Base-by-base conservation (phyloP, 1,140 invertebrate genomes). In the Brachionus plicatilis region DNA sequence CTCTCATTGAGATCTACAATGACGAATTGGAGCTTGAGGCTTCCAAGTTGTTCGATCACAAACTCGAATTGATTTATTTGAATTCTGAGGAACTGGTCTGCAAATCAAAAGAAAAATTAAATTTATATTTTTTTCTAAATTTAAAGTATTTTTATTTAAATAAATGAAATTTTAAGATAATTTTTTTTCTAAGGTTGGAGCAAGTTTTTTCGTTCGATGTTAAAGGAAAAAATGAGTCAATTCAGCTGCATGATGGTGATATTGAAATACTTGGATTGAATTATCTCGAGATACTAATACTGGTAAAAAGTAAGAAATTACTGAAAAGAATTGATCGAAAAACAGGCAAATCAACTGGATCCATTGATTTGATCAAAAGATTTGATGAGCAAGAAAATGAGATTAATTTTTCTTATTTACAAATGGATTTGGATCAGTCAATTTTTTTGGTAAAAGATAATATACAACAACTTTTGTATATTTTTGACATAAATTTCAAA, bases 61-160 rank as follows among this genome's bases (percentile, higher is more conserved):
- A 68, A 41, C 27, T 82, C 3, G 41, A 65, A 24, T 47, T 82
- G 33, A n/a, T 82, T 20, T 37, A 24, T 29, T 43, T 82, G 29
- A 45, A 37, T 47, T 27, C 20, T 8, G n/a, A 60, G 12, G 79
- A 82, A 37, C n/a, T 82, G 3, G 79, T 82, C 8, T 82, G 79
- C 24, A 68, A 82, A 47, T 82, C 79, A 60, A 65, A 82, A 65
- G 79, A 65, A 24, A 47, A 27, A 37, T 9, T 20, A 14, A 82
- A 82, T 65, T 29, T 65, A 17, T 82, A 82, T 68, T 65, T 82
- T 65, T 82, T 65, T 68, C 24, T 82, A 9, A 82, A 82, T 82
- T 65, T 82, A 9, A 80, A 53, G 68, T 72, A 72, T 72, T 72
- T n/a, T 41, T 8, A 17, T 41, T 72, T n/a, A 17, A 33, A 6